These are phyloP conservation scores for Clitarchus hookeri DNA, from an alignment of 2,888 invertebrate species.

Conservation along the genomic window DNA sequence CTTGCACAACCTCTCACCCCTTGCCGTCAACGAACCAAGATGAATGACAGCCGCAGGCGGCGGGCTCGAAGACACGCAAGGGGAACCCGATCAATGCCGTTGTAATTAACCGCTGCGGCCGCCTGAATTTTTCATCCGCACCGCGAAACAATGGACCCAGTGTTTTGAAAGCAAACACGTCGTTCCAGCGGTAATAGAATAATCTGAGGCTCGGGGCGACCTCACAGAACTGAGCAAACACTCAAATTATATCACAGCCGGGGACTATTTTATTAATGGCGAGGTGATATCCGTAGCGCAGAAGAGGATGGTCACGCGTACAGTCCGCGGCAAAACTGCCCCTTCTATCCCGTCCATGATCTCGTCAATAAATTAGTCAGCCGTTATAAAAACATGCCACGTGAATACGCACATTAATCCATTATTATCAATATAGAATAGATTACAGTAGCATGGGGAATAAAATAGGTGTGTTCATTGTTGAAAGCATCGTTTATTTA, in stretches of 20 bases:
- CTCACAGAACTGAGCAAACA: constrained; percentile 52
- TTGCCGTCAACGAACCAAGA: not conserved
- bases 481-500: too few relatives aligned
- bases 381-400: constrained; percentile 35
- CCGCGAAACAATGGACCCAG: constrained; percentile 63
- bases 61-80: constrained; percentile 43
- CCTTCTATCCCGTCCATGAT: not conserved
- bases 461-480: too few relatives aligned
- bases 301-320: not conserved
- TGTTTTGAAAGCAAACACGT: constrained; percentile 27
- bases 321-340: not conserved
- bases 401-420: not conserved
- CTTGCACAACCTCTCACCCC: too few relatives aligned
- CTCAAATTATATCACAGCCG: constrained; percentile 54
- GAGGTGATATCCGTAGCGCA: constrained; percentile 35
- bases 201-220: constrained; percentile 59
- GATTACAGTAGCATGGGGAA: not conserved
- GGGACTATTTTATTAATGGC: constrained; percentile 52
- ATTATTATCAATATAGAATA: not conserved
- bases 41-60: constrained; percentile 5
- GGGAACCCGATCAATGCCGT: constrained; percentile 58
- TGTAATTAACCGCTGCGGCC: constrained; percentile 66
- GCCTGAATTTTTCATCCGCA: constrained; percentile 68
- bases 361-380: constrained; percentile 39
- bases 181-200: constrained; percentile 62